Conservation (phyloP, 1,140 invertebrate genomes). For the Drosophila pruinosa region DNA sequence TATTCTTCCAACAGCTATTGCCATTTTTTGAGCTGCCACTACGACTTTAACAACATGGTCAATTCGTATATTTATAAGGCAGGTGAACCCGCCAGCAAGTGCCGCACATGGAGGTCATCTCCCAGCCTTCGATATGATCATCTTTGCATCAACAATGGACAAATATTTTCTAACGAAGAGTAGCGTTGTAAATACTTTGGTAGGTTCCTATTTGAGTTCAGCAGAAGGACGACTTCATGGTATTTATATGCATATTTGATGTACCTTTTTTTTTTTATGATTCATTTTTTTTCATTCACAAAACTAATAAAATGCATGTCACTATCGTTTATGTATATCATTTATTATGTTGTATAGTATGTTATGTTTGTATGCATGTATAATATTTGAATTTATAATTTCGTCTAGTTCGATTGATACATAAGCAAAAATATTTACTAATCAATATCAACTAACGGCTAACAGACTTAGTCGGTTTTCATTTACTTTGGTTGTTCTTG, state of each 20-base stretch:
- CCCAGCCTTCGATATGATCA: conserved; percentile 9
- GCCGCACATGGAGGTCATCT: conserved; percentile 14
- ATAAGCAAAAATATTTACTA: conserved; percentile 56
- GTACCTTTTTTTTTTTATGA: conserved; percentile 28
- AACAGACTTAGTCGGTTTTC: conserved; percentile 73
- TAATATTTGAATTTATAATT: conserved; percentile 28
- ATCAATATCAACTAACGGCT: conserved; percentile 59
- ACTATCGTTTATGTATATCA: not conserved
- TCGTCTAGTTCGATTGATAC: conserved; percentile 30
- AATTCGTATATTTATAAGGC: conserved; percentile 24
- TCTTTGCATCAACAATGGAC: conserved; percentile 43
- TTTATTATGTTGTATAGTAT: conserved; percentile 12
- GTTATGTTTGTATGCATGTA: conserved; percentile 10
- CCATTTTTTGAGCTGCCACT: conserved; percentile 49
- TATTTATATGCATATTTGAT: conserved; percentile 29
- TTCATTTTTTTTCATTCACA: not conserved
- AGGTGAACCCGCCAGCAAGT: conserved; percentile 24
- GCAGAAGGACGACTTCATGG: not conserved
- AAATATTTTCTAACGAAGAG: conserved; percentile 30
- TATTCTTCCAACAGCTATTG: conserved; percentile 14
- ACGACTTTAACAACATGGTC: conserved; percentile 38
- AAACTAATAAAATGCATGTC: conserved; percentile 4
- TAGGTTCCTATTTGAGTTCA: not conserved
- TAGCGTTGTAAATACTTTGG: too few species aligned
- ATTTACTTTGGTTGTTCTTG: conserved; percentile 22